Evolutionary conservation across 2,888 invertebrate genomes (phyloP).

Genomic region (Nymphalis urticae): DNA sequence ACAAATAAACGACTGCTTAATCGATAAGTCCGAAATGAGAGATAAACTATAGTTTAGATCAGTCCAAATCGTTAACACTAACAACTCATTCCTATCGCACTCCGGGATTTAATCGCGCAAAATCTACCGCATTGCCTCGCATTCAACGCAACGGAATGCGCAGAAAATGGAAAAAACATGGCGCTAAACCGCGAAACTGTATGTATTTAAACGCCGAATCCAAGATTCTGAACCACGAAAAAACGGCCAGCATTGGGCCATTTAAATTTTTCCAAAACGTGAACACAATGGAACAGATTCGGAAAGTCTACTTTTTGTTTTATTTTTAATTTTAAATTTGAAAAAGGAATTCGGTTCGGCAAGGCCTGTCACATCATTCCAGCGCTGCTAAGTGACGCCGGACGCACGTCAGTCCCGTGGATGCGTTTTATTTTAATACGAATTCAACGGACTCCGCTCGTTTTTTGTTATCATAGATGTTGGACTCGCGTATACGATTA

Average conservation of each 20-base stretch:
- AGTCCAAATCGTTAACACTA: conserved; percentile 72
- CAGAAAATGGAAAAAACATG: conserved; percentile 81
- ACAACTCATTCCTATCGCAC: conserved; percentile 77
- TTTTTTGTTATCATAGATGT: conserved; percentile 78
- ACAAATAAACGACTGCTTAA: conserved; percentile 25
- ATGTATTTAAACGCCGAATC: conserved; percentile 81
- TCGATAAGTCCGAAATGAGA: conserved; percentile 20
- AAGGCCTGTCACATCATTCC: conserved; percentile 81
- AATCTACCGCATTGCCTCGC: conserved; percentile 71
- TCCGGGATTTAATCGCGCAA: conserved; percentile 73
- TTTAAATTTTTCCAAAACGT: conserved; percentile 81
- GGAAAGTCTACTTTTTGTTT: conserved; percentile 61
- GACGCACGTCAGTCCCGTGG: conserved; percentile 78
- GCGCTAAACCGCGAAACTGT: conserved; percentile 80
- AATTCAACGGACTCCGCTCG: conserved; percentile 69
- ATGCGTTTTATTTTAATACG: conserved; percentile 79
- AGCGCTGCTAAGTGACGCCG: conserved; percentile 81
- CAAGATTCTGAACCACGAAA: conserved; percentile 73
- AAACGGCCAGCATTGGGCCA: conserved; percentile 71
- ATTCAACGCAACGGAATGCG: conserved; percentile 72
- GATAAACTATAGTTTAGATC: conserved; percentile 38
- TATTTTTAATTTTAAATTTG: conserved; percentile 73
- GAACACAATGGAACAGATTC: conserved; percentile 81
- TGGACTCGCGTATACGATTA: conserved; percentile 65
- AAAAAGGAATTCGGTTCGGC: conserved; percentile 78